Evolutionary conservation across 2,888 invertebrate species (phyloP), one percentile per base, ranked within the genome.

Genomic region (Lasioglossum lativentre): DNA sequence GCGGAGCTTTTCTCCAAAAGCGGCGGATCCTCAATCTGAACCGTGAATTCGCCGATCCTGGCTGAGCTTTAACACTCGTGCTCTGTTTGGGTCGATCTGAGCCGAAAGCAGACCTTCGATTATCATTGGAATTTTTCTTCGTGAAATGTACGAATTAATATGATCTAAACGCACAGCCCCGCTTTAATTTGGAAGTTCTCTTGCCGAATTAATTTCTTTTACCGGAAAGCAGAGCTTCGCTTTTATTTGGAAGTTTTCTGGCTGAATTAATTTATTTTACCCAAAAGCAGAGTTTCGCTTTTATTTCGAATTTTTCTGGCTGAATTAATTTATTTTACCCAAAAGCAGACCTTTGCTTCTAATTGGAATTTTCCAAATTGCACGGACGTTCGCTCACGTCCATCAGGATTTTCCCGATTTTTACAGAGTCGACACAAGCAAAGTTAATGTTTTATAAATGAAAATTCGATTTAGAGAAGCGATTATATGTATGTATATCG

Each of bases 1-100:
- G 91, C 88, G 56, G 89, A 91, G 89, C 90, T 90, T 92, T 89
- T 86, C 92, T 88, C 86, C 52, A 42, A 71, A 75, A 45, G 34
- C 19, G 34, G 16, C 76, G 73, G 76, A 86, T 83, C 74, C 78
- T 47, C 72, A 63, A 71, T 71, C 47, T 42, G 70, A 42, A 40
- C 45, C 59, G 68, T 42, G 27, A 79, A 76, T 70, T 85, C 75
- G 23, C 78, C 27, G 68, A n/a, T 63, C 71, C 34, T 80, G 19
- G 72, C 6, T 16, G 45, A 42, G 59, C 84, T 85, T 84, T 84
- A 84, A 84, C 23, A n/a, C 52, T 23, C 52, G 23, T 8, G 23
- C 23, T 52, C n/a, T n/a, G 23, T n/a, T 52, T 10, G 52, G n/a
- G 23, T 52, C 10, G 10, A 52, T 52, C 52, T 47, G 19, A 23